Percentiles rank a stretch among this genome's conserved stretches.
Evolutionary conservation across 2,113 vertebrate genomes (phyloP).

Genomic region (Poeciliopsis occidentalis): DNA sequence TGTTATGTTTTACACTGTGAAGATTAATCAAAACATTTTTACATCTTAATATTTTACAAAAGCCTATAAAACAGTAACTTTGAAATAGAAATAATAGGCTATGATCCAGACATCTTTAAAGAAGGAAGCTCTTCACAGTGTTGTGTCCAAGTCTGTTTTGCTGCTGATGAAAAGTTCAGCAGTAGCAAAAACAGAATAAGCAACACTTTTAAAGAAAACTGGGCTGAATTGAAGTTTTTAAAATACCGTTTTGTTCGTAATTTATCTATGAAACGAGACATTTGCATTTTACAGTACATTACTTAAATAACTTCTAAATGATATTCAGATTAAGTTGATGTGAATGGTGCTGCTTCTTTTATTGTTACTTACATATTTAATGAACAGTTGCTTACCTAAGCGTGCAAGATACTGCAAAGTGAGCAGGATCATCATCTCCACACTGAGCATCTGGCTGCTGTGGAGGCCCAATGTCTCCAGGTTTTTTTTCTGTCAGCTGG

Average conservation of each 20-base stretch:
- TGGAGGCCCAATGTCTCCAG: slow-evolving; percentile 87
- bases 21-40: too few species aligned
- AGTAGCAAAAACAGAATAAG: too few species aligned
- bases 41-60: too few species aligned
- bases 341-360: background rate
- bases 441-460: slow-evolving; percentile 86
- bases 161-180: too few species aligned
- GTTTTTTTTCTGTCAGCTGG: slow-evolving; percentile 88
- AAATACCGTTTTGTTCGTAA: background rate
- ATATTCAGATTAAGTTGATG: background rate
- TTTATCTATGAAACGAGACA: background rate
- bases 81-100: too few species aligned
- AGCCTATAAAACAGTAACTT: too few species aligned
- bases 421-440: slow-evolving; percentile 94
- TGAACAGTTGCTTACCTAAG: slow-evolving; percentile 82
- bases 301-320: background rate
- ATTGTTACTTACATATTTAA: background rate
- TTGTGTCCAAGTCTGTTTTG: too few species aligned
- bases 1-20: background rate
- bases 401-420: slow-evolving; percentile 95
- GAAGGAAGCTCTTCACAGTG: too few species aligned
- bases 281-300: background rate
- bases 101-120: too few species aligned
- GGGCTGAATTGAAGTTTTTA: background rate
- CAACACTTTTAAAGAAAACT: too few species aligned